Percentiles rank a stretch among this genome's conserved stretches.
These are phyloP conservation scores for Hozukius guyotensis DNA, from an alignment of 2,797 vertebrate species.

Conservation along the genomic window DNA sequence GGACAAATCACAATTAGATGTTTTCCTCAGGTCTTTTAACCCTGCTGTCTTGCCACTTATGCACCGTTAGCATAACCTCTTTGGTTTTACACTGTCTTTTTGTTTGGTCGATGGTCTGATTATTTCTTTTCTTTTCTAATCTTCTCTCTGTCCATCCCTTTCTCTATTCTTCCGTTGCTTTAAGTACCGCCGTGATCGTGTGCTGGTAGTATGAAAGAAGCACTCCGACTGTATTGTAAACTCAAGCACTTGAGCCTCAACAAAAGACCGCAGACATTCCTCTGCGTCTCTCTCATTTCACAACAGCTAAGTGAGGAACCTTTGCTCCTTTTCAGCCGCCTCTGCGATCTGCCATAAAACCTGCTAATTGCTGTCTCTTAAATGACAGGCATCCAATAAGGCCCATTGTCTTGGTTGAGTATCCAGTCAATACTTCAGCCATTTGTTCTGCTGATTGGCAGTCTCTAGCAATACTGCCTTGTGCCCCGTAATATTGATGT, in stretches of 20 bases:
- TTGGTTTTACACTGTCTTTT: background rate
- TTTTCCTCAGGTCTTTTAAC: background rate
- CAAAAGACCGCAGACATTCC: constrained; percentile 49
- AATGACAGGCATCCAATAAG: constrained; percentile 57
- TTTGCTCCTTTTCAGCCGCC: constrained; percentile 42
- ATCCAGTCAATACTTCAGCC: constrained; percentile 45
- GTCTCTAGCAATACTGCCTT: constrained; percentile 5
- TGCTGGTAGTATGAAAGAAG: constrained; percentile 23
- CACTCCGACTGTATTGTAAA: constrained; percentile 34
- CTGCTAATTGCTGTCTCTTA: constrained; percentile 60
- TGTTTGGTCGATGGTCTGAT: background rate
- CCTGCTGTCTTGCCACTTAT: background rate
- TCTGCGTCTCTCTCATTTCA: constrained; percentile 23
- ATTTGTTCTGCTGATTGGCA: constrained; percentile 56
- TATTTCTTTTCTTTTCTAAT: constrained; percentile 1
- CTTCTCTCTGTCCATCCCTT: background rate
- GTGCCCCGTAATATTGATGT: constrained; percentile 30
- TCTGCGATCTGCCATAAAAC: constrained; percentile 41
- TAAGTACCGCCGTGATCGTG: background rate
- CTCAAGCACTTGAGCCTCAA: constrained; percentile 23
- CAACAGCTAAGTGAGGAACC: constrained; percentile 33
- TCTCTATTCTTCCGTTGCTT: background rate
- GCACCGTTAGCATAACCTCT: background rate
- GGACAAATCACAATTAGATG: background rate
- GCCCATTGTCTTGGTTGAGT: constrained; percentile 45